Evolutionary conservation across 2,888 invertebrate species (phyloP), one percentile per base, ranked within the genome.

Genomic region (Meghimatium bilineatum): DNA sequence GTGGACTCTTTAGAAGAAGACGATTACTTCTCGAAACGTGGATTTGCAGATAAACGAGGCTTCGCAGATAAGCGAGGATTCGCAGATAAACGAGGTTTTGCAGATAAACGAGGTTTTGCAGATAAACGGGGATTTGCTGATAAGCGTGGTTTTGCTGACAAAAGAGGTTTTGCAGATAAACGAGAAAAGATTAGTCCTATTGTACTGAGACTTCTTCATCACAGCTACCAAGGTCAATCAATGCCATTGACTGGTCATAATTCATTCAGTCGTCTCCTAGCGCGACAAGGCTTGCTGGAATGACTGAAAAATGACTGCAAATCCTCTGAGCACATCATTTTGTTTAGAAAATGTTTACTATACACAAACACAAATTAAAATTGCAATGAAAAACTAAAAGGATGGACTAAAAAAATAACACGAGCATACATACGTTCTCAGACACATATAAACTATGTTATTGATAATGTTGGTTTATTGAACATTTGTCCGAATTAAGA

Each of bases 101-200:
- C 71, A 14, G 84, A 86, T 67, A 86, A 86, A 44, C 26, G 86
- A 32, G 86, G 86, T 3, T 86, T 84, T 67, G 86, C 78, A 6
- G 85, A 86, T 56, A 86, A 86, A 72, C 36, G 85, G 14, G 88
- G 88, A 0, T 87, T 86, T 76, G 88, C 80, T 14, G 86, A 88
- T 66, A 88, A 87, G 77, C 60, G 88, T 52, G 87, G 87, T 36
- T 86, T 86, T 36, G 86, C 82, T 20, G 77, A 80, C 17, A 83
- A 85, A 36, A 60, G 88, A 63, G 87, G 87, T 49, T 86, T 86
- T 36, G 86, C 82, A n/a, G 77, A 80, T 26, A 83, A 85, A 52
- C 74, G 81, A n/a, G 74, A 74, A n/a, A 32, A 74, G 63, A 74
- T 81, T 5, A 81, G 60, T 29, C 81, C 81, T 14, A 2, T 66